These are phyloP conservation scores for Sinotaia quadrata DNA, from an alignment of 2,888 invertebrate genomes.

Conservation along the genomic window DNA sequence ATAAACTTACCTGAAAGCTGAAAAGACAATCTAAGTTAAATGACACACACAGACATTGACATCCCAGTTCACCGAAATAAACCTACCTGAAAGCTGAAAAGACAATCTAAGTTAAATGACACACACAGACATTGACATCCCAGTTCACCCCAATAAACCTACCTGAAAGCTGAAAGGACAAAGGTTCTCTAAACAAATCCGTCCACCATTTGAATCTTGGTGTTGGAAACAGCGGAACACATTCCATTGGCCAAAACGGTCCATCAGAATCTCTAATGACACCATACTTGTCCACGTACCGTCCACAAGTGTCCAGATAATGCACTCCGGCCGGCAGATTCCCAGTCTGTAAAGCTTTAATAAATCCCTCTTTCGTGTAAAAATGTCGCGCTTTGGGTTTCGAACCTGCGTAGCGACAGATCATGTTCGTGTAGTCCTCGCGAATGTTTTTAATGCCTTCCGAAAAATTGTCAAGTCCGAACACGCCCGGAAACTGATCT, in stretches of 20 bases:
- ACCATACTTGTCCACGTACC: constrained; percentile 65
- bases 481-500: constrained; percentile 60
- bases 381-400: constrained; percentile 46
- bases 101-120: constrained; percentile 33
- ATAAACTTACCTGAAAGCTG: too few relatives aligned
- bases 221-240: constrained; percentile 64
- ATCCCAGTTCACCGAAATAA: not conserved
- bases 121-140: too few relatives aligned
- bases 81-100: constrained; percentile 48
- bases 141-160: constrained; percentile 12
- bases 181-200: constrained; percentile 48
- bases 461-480: constrained; percentile 54
- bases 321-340: constrained; percentile 59
- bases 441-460: constrained; percentile 58
- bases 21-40: too few relatives aligned
- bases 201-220: constrained; percentile 57
- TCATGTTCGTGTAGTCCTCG: constrained; percentile 28
- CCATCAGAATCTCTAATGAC: constrained; percentile 65
- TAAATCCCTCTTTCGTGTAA: constrained; percentile 64
- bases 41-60: not conserved
- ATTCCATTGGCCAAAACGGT: constrained; percentile 70
- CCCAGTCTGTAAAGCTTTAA: constrained; percentile 55
- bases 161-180: constrained; percentile 55
- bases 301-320: constrained; percentile 49
- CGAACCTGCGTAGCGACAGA: constrained; percentile 26